These are phyloP conservation scores for Branchinecta lynchi DNA, from an alignment of 1,140 invertebrate genomes.

Conservation along the genomic window DNA sequence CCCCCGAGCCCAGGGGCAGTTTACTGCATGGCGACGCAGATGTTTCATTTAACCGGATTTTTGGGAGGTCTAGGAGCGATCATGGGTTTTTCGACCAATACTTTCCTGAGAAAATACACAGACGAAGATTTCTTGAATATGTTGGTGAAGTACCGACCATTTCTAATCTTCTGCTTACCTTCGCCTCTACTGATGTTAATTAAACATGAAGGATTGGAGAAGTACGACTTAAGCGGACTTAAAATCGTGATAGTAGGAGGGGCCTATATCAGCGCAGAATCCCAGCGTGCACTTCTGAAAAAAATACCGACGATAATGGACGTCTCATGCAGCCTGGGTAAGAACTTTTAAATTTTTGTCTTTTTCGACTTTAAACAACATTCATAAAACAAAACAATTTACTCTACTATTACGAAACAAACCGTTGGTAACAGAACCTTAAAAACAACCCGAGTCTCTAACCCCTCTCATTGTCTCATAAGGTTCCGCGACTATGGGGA, in stretches of 20 bases:
- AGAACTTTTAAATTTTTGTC: neutral
- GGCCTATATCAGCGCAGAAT: neutral
- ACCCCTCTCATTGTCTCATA: too few relatives aligned
- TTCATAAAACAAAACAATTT: too few relatives aligned
- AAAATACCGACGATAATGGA: neutral
- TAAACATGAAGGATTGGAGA: neutral
- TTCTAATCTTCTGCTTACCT: neutral
- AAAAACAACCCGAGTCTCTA: too few relatives aligned
- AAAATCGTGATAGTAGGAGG: neutral
- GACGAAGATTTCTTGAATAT: neutral
- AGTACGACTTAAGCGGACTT: neutral
- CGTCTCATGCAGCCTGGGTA: slow-evolving; percentile 1
- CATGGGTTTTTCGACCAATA: neutral
- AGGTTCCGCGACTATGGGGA: too few relatives aligned
- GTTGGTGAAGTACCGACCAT: neutral
- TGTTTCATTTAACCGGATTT: neutral
- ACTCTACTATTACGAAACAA: too few relatives aligned
- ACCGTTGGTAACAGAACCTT: too few relatives aligned
- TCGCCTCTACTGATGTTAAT: neutral
- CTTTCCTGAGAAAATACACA: neutral
- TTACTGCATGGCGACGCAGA: neutral
- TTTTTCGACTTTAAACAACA: too few relatives aligned
- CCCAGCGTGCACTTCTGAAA: neutral
- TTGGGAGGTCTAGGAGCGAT: neutral
- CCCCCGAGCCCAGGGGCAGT: neutral